phyloP scores from a whole-genome alignment of 2,113 vertebrate species.

The Lipophrys pholis region DNA sequence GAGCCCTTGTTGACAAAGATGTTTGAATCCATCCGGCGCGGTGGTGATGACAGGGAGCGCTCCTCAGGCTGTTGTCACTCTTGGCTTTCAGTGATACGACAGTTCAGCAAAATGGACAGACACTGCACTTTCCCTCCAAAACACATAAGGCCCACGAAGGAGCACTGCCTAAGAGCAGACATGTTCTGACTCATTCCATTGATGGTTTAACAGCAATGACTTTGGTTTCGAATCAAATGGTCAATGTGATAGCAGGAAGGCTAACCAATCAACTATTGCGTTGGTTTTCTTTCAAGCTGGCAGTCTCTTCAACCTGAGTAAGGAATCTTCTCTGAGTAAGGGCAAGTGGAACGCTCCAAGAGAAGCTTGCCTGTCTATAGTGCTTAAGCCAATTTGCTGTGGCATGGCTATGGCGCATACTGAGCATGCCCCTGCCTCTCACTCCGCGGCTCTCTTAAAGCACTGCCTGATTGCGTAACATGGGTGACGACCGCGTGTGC shows the following conservation, averaged over 20 bases:
- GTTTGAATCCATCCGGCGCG: conserved; percentile 52
- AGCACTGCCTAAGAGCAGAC: conserved; percentile 12
- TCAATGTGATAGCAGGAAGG: conserved; percentile 7
- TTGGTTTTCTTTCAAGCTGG: conserved; percentile 66
- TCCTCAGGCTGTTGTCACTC: conserved; percentile 72
- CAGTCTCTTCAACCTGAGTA: conserved; percentile 58
- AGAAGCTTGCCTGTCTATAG: conserved; percentile 70
- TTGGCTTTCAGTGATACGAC: conserved; percentile 60
- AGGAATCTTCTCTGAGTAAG: conserved; percentile 67
- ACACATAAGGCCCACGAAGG: conserved; percentile 2
- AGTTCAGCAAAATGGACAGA: conserved; percentile 60
- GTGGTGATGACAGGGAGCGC: conserved; percentile 51
- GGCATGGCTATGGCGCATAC: conserved; percentile 72
- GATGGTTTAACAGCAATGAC: not conserved
- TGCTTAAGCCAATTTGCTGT: conserved; percentile 82
- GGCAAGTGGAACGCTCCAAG: conserved; percentile 72
- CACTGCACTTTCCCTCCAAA: conserved; percentile 44
- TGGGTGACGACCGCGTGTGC: conserved; percentile 74
- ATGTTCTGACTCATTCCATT: not conserved
- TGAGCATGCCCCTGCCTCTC: conserved; percentile 76
- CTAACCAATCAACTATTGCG: conserved; percentile 40
- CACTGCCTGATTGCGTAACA: conserved; percentile 79
- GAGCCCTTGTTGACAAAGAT: conserved; percentile 56
- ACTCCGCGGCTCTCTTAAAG: conserved; percentile 72
- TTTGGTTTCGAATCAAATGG: not conserved